Base-by-base conservation (phyloP, 1,140 invertebrate genomes). In the Diabrotica undecimpunctata region DNA sequence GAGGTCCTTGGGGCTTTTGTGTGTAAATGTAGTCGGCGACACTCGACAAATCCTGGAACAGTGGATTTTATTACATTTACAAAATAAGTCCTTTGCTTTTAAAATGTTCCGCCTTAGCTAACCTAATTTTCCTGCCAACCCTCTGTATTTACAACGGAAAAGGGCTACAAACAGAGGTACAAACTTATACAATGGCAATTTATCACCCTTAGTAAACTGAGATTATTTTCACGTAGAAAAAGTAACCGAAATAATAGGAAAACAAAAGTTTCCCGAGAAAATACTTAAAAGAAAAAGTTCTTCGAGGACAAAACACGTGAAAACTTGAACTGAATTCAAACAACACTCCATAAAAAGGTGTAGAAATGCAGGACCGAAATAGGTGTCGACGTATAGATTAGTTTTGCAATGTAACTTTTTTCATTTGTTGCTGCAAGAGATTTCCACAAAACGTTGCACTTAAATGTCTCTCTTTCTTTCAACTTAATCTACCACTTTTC, bases 171-270 rank as follows among this genome's bases (percentile, higher is more conserved):
- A 46, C 41, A 46, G 8, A 46, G 5, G 41, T 46, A 6, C 41
- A 6, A 5, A n/a, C 41, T 46, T 46, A 6, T 46, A 6, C 41
- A 46, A 46, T 46, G n/a, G 41, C 41, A 46, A 46, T 46, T 46
- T 46, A 46, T 46, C 5, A 10, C 41, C n/a, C 5, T 46, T 46
- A 46, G 25, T 46, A 6, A 46, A 46, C 8, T 46, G 41, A 46
- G 41, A 46, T 46, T 46, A 46, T 46, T 46, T 46, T 46, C n/a
- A 46, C 41, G n/a, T 46, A 46, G 41, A 46, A 46, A 46, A 46
- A 46, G 41, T 46, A 46, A 46, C 41, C 41, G 41, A 46, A 46
- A 46, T 46, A 46, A 46, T 46, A 46, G 41, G n/a, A 46, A 46
- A 46, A 46, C 41, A 46, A 46, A n/a, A 25, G 25, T 25, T 46